These are phyloP conservation scores for Drosophila ezoana DNA, from an alignment of 2,888 invertebrate genomes.

Conservation along the genomic window DNA sequence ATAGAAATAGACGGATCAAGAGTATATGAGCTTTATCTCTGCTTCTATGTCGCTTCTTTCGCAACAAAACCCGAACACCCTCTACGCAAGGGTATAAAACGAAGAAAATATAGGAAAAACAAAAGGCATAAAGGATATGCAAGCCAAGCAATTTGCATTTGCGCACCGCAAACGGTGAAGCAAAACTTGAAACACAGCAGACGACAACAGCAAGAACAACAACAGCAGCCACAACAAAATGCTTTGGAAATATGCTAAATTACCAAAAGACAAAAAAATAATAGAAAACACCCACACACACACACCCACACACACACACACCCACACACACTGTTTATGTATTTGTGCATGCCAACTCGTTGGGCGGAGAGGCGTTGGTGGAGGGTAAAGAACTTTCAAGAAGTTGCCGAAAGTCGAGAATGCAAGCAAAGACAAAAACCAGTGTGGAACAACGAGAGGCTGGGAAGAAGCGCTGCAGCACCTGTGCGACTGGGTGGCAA, in stretches of 20 bases:
- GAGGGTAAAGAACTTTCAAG: constrained; percentile 64
- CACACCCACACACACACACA: background rate
- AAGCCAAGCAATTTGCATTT: constrained; percentile 79
- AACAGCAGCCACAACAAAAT: constrained; percentile 58
- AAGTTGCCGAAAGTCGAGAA: constrained; percentile 73
- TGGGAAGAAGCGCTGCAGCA: constrained; percentile 13
- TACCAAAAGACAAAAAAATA: constrained; percentile 71
- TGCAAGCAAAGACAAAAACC: constrained; percentile 51
- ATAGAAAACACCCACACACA: constrained; percentile 3
- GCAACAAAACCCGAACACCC: background rate
- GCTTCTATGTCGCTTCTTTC: background rate
- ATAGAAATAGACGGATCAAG: too few species aligned
- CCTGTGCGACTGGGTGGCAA: constrained; percentile 21
- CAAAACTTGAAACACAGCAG: constrained; percentile 69
- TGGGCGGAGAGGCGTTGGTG: background rate
- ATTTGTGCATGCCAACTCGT: background rate
- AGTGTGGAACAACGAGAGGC: constrained; percentile 29
- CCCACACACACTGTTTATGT: constrained; percentile 12
- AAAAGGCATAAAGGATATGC: constrained; percentile 66
- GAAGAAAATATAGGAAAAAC: constrained; percentile 5
- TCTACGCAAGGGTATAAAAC: background rate
- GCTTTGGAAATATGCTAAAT: constrained; percentile 80
- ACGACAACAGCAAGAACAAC: constrained; percentile 19
- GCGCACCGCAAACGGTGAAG: constrained; percentile 79
- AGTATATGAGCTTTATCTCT: too few species aligned